Evolutionary conservation across 2,888 invertebrate species (phyloP), one percentile per base, ranked within the genome.

Genomic region (Catocala nupta): DNA sequence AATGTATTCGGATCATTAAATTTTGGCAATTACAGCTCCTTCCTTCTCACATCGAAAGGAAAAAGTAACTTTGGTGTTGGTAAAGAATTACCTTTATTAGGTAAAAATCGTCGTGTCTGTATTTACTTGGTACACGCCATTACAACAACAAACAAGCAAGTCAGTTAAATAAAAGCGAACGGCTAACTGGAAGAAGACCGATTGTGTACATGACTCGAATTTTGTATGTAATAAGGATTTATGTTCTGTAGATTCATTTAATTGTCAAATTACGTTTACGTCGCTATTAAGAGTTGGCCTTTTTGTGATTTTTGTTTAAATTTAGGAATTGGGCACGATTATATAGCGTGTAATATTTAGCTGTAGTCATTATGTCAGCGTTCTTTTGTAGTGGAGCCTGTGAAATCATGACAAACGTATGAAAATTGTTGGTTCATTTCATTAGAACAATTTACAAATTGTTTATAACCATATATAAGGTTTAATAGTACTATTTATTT

Each of bases 201-300:
- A 81, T 81, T 80, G 78, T 80, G 77, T 78, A 80, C 83, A 82
- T 81, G 83, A 79, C 83, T 79, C 59, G 81, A 83, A 82, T 81
- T 73, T 71, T 77, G 69, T 75, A 68, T 71, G 70, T 73, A 70
- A 71, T 77, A 75, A 73, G 70, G 75, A 81, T 78, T 79, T 77
- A 75, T 75, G 68, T 47, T 47, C 36, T 45, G 11, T 52, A 58
- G 61, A 54, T 63, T 73, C 65, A 55, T 69, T 73, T 63, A 54
- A 71, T 71, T 65, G 43, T 39, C 16, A 42, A 5, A 42, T 58
- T 12, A 39, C n/a, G 8, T 36, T 45, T 58, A 51, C n/a, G 25
- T 50, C 25, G 25, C 6, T 33, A 50, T 50, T 43, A n/a, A 25
- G 10, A 5, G 42, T 45, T 50, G 16, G 10, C 11, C 9, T 50